These are phyloP conservation scores for Drosophila melanica DNA, from an alignment of 1,140 invertebrate species.

Conservation along the genomic window DNA sequence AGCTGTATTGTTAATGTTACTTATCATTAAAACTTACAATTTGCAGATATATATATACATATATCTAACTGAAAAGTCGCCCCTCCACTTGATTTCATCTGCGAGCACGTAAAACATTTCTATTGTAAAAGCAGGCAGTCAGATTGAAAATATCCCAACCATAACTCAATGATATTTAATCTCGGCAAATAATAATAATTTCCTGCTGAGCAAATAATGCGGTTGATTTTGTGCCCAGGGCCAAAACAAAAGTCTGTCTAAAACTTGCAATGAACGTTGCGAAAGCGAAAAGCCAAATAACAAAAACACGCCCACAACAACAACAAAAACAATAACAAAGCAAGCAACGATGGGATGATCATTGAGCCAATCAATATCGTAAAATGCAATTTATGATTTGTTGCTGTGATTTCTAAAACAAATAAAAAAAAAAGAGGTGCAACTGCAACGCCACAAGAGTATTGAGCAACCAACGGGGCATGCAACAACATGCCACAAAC, in stretches of 20 bases:
- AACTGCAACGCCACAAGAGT: constrained; percentile 24
- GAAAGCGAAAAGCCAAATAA: constrained; percentile 38
- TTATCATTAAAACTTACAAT: not conserved
- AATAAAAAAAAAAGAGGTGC: constrained; percentile 70
- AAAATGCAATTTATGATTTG: constrained; percentile 83
- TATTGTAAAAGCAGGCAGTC: constrained; percentile 28
- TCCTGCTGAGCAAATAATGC: constrained; percentile 69
- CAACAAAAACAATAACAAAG: constrained; percentile 24
- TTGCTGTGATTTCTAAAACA: constrained; percentile 79
- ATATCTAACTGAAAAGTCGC: not conserved
- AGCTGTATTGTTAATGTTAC: too few relatives aligned
- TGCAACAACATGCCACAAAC: constrained; percentile 61
- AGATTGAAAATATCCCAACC: constrained; percentile 41
- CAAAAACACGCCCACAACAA: constrained; percentile 63
- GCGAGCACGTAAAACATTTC: constrained; percentile 9
- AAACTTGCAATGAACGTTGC: constrained; percentile 48
- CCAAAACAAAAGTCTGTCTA: constrained; percentile 19
- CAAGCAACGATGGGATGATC: constrained; percentile 27
- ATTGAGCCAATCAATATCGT: constrained; percentile 80
- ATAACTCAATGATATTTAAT: constrained; percentile 75
- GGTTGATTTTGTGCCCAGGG: constrained; percentile 30
- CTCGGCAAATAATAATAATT: constrained; percentile 73
- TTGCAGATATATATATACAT: not conserved
- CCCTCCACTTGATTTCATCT: not conserved
- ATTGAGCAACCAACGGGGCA: constrained; percentile 47